A percentile compares a stretch with the other conserved stretches of the same genome.
Conservation (phyloP, 2,888 invertebrate genomes). For the Pseudanteris insignis region DNA sequence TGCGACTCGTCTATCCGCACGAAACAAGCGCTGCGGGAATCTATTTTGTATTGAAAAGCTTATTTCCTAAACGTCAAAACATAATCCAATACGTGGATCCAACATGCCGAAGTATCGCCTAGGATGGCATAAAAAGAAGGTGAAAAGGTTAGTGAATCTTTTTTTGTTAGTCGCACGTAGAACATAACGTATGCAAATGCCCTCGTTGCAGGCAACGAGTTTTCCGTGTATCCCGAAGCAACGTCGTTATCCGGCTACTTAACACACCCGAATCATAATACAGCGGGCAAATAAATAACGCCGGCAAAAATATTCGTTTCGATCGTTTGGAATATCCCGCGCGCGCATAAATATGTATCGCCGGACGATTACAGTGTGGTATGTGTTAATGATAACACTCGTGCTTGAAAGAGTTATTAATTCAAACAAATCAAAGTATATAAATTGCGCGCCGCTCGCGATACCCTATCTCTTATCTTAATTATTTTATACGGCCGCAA, state of each 20-base stretch:
- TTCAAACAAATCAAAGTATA: conserved; percentile 40
- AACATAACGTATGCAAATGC: conserved; percentile 14
- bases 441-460: conserved; percentile 21
- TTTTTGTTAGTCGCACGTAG: conserved; percentile 1
- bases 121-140: conserved; percentile 11
- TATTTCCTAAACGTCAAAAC: conserved; percentile 40
- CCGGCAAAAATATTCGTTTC: background rate
- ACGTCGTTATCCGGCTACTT: conserved; percentile 1
- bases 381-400: conserved; percentile 40
- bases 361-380: conserved; percentile 20
- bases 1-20: conserved; percentile 25
- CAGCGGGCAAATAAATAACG: conserved; percentile 26
- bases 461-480: conserved; percentile 42
- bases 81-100: conserved; percentile 32
- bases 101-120: conserved; percentile 3
- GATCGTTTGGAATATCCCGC: no score
- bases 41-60: conserved; percentile 43
- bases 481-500: conserved; percentile 42
- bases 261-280: conserved; percentile 25
- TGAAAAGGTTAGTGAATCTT: conserved; percentile 6
- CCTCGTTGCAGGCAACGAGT: conserved; percentile 4
- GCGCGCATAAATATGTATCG: conserved; percentile 34
- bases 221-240: conserved; percentile 9
- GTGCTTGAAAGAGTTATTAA: conserved; percentile 37
- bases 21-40: conserved; percentile 23